These are phyloP conservation scores for Crossocerus cetratus DNA, from an alignment of 2,888 invertebrate genomes.

Conservation along the genomic window DNA sequence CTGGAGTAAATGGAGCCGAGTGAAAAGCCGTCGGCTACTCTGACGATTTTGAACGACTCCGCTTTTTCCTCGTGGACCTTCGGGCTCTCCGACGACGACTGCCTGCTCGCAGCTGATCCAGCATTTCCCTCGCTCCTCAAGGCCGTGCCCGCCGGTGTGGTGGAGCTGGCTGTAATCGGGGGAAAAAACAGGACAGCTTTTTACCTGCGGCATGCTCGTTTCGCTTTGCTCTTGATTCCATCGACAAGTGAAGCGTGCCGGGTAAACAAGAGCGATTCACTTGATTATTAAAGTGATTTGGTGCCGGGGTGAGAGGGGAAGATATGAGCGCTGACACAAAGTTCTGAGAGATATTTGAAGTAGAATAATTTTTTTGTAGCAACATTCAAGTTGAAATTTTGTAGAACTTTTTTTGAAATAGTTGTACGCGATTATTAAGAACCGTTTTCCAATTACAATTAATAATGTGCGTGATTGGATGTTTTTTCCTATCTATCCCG, in stretches of 20 bases:
- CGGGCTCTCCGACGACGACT: not conserved
- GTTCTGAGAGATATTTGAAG: too few species aligned
- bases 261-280: too few species aligned
- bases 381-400: too few species aligned
- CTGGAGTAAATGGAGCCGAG: conserved; percentile 12
- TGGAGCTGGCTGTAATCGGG: not conserved
- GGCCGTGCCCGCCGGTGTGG: conserved; percentile 30
- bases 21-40: conserved; percentile 8
- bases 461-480: too few species aligned
- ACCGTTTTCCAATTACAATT: too few species aligned
- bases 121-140: not conserved
- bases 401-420: too few species aligned
- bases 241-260: not conserved
- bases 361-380: too few species aligned
- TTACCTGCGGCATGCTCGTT: not conserved
- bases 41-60: conserved; percentile 4
- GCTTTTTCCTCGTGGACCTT: not conserved
- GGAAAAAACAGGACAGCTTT: not conserved
- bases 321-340: too few species aligned
- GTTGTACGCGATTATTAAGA: too few species aligned
- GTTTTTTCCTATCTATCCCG: too few species aligned
- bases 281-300: too few species aligned
- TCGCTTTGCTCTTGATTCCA: not conserved
- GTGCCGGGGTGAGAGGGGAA: too few species aligned
- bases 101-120: not conserved